phyloP scores from a whole-genome alignment of 1,140 invertebrate genomes.

The Bombus pyrosoma region DNA sequence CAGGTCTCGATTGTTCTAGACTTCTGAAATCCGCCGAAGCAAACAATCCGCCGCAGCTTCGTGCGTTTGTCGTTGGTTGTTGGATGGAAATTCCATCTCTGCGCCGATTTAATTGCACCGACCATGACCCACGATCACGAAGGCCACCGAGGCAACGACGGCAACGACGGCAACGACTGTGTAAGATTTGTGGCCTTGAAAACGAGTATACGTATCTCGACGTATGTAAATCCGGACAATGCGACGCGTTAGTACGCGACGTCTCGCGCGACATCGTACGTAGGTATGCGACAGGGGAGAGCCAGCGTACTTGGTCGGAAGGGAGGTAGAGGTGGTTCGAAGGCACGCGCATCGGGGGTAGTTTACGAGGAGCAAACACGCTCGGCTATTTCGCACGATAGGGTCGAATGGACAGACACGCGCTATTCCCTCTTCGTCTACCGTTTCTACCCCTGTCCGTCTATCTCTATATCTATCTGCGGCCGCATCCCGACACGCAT shows the following conservation, averaged over 20 bases:
- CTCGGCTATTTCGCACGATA: constrained; percentile 57
- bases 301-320: background rate
- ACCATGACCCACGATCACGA: background rate
- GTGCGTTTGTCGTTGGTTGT: no score
- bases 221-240: background rate
- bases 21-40: background rate
- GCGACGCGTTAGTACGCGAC: constrained; percentile 19
- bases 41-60: background rate
- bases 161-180: background rate
- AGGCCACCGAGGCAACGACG: background rate
- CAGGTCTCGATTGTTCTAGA: background rate
- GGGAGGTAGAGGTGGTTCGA: background rate
- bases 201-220: background rate
- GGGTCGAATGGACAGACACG: constrained; percentile 57
- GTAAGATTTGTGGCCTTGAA: constrained; percentile 38
- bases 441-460: constrained; percentile 5
- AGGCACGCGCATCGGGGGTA: constrained; percentile 57
- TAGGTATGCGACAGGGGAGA: constrained; percentile 50
- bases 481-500: constrained; percentile 65
- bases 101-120: constrained; percentile 50
- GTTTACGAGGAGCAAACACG: constrained; percentile 70
- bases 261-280: constrained; percentile 54
- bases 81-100: background rate
- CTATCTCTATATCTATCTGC: constrained; percentile 42
- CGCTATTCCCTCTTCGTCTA: constrained; percentile 30